Percentiles rank a stretch among this genome's conserved stretches.
phyloP scores from a whole-genome alignment of 2,797 vertebrate species.

The Alca torda region DNA sequence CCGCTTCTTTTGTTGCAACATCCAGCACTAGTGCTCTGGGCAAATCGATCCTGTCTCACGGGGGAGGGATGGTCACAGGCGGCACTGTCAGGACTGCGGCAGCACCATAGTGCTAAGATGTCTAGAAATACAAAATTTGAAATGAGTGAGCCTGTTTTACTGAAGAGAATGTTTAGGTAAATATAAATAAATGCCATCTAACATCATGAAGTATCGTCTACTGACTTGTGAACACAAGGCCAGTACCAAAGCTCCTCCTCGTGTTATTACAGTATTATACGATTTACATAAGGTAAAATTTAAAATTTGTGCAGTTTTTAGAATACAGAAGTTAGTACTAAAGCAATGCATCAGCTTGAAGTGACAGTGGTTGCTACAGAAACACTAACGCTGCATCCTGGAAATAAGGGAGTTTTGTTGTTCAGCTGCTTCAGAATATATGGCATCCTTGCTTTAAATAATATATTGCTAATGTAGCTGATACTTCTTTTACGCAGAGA shows the following conservation, averaged over 20 bases:
- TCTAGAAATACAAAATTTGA: neutral
- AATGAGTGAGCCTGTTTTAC: neutral
- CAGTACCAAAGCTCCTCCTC: neutral
- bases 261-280: neutral
- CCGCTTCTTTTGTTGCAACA: neutral
- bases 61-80: neutral
- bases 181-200: neutral
- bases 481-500: neutral
- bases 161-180: neutral
- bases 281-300: neutral
- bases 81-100: neutral
- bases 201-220: neutral
- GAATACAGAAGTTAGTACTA: neutral
- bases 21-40: neutral
- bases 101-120: neutral
- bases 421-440: neutral
- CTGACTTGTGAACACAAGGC: neutral
- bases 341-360: neutral
- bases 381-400: neutral
- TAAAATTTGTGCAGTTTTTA: neutral
- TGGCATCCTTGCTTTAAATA: neutral
- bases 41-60: rapidly evolving
- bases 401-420: neutral
- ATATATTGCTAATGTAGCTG: neutral
- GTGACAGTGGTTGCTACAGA: neutral